A percentile compares a stretch with the other conserved stretches of the same genome.
phyloP scores from a whole-genome alignment of 2,113 vertebrate species.

The Anolis sagrei region DNA sequence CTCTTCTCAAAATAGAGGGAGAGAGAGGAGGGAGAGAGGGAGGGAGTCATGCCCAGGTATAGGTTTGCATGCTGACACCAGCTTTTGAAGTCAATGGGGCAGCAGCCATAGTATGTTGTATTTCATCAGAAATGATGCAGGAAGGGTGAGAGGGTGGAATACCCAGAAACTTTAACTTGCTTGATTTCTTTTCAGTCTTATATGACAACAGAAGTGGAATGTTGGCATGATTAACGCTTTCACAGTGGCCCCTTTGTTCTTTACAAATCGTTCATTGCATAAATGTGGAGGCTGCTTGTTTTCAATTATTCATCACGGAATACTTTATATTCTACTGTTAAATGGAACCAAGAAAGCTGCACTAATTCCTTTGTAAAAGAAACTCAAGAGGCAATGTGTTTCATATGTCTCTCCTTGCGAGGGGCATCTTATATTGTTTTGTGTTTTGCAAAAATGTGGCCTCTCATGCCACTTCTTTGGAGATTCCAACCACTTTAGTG shows the following conservation, averaged over 20 bases:
- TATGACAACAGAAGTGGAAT: not conserved
- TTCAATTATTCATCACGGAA: slow-evolving; percentile 31
- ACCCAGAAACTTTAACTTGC: slow-evolving; percentile 1
- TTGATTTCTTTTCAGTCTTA: slow-evolving; percentile 33
- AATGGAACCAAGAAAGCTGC: slow-evolving; percentile 1
- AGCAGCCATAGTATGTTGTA: slow-evolving; percentile 26
- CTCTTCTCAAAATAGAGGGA: too few relatives aligned
- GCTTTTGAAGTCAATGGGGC: too few relatives aligned
- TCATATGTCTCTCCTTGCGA: not conserved
- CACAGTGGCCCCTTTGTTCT: slow-evolving; percentile 37
- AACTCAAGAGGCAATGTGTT: not conserved
- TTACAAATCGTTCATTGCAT: not conserved
- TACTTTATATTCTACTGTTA: not conserved
- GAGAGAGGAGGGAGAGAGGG: too few relatives aligned
- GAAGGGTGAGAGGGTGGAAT: not conserved
- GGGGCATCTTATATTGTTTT: not conserved
- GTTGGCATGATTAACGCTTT: slow-evolving; percentile 38
- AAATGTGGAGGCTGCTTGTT: slow-evolving; percentile 3
- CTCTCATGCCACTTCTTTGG: not conserved
- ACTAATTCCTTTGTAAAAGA: not conserved
- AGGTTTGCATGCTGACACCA: too few relatives aligned
- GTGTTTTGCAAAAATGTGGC: not conserved
- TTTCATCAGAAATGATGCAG: slow-evolving; percentile 34
- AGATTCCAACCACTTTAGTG: not conserved
- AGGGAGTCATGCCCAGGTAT: too few relatives aligned